Percentiles rank a stretch among this genome's conserved stretches.
These are phyloP conservation scores for Molossus molossus DNA, from an alignment of 2,797 vertebrate species.

Conservation along the genomic window DNA sequence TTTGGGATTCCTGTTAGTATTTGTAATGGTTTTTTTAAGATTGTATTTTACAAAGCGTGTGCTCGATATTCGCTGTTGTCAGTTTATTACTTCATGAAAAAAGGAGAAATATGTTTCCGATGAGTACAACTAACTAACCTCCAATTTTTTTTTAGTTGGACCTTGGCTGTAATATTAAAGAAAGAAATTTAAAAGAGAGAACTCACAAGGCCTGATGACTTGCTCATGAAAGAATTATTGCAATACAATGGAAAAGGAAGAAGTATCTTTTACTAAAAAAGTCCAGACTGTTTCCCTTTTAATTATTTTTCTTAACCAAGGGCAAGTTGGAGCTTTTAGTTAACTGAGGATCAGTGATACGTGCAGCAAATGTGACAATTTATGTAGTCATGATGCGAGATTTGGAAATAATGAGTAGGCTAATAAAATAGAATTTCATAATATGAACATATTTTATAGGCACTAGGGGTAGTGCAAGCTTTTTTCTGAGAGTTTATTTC, in stretches of 20 bases:
- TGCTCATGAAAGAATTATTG: slow-evolving; percentile 37
- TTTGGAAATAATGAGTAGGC: slow-evolving; percentile 44
- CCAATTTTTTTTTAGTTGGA: not conserved
- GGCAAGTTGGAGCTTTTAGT: slow-evolving; percentile 53
- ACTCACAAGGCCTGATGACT: slow-evolving; percentile 29
- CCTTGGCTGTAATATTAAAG: slow-evolving; percentile 10
- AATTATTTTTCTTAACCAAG: slow-evolving; percentile 67
- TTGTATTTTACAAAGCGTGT: slow-evolving; percentile 30
- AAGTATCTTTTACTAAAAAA: slow-evolving; percentile 26
- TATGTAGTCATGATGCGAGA: slow-evolving; percentile 1
- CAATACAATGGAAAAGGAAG: slow-evolving; percentile 35
- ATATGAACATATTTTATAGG: slow-evolving; percentile 15
- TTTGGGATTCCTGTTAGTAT: slow-evolving; percentile 11
- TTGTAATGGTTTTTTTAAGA: not conserved
- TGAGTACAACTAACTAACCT: not conserved
- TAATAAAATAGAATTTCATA: slow-evolving; percentile 60
- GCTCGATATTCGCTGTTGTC: slow-evolving; percentile 22
- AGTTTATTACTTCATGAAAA: slow-evolving; percentile 32
- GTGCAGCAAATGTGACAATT: not conserved
- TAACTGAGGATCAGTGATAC: slow-evolving; percentile 45
- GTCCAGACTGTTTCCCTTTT: slow-evolving; percentile 48
- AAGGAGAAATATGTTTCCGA: slow-evolving; percentile 55
- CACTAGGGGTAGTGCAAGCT: not conserved
- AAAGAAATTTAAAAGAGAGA: slow-evolving; percentile 45
- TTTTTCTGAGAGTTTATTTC: slow-evolving; percentile 67